Conservation (phyloP, 2,797 vertebrate species). For the Enteromius mattozi region DNA sequence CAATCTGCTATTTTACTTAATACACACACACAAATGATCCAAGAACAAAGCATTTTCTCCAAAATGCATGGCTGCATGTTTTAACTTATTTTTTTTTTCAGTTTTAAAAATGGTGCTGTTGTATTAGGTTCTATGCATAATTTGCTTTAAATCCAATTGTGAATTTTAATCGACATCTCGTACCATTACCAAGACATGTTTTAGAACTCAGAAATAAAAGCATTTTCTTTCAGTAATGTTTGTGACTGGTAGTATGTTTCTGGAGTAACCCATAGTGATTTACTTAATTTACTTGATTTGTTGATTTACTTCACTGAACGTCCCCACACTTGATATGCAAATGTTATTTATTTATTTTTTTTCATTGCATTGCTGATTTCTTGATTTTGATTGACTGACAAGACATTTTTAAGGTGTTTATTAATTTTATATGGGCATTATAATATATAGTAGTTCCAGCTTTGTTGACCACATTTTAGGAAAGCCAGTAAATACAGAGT, state of each 20-base stretch:
- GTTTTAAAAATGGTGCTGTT: not conserved
- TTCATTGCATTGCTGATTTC: not conserved
- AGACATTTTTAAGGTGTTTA: not conserved
- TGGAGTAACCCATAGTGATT: not conserved
- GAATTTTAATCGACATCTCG: not conserved
- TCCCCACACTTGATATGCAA: not conserved
- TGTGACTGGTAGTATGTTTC: not conserved
- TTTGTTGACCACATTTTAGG: not conserved
- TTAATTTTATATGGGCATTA: not conserved
- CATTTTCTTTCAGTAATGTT: not conserved
- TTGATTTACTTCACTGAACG: not conserved
- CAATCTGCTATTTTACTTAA: not conserved
- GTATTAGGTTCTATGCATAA: not conserved
- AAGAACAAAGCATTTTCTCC: not conserved
- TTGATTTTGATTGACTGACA: constrained; percentile 1
- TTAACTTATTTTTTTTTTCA: not conserved
- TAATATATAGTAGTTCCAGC: not conserved
- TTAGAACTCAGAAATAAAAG: not conserved
- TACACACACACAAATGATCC: not conserved
- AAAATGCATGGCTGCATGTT: not conserved
- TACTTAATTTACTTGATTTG: not conserved
- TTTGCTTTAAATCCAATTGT: not conserved
- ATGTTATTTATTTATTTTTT: not conserved
- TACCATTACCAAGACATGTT: not conserved
- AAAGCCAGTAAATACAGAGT: not conserved